phyloP scores from a whole-genome alignment of 1,140 invertebrate species.

The Apis florea region DNA sequence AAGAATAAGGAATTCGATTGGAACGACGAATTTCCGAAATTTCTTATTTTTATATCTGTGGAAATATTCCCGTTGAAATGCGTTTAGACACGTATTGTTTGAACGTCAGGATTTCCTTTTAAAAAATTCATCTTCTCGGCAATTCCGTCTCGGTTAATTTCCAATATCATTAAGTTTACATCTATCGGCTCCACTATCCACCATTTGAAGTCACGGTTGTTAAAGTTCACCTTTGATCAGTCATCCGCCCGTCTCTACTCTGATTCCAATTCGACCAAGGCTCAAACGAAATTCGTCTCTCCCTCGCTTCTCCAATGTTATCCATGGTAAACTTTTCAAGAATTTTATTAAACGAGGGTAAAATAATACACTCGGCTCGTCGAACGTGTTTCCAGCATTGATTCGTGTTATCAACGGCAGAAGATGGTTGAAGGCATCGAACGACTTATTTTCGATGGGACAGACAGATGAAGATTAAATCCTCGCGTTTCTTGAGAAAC shows the following conservation, averaged over 20 bases:
- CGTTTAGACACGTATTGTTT: too few relatives aligned
- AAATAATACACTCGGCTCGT: neutral
- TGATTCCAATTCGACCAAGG: neutral
- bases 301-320: neutral
- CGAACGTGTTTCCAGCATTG: neutral
- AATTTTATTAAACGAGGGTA: neutral
- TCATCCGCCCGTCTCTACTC: neutral
- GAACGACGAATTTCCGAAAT: too few relatives aligned
- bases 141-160: neutral
- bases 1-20: too few relatives aligned
- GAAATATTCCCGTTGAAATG: too few relatives aligned
- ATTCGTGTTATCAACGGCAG: neutral
- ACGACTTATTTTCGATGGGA: conserved; percentile 22
- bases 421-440: neutral
- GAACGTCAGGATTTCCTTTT: too few relatives aligned
- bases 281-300: too few relatives aligned
- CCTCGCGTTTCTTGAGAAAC: conserved; percentile 44
- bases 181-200: neutral
- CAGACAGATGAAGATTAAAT: conserved; percentile 69
- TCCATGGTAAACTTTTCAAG: conserved; percentile 11
- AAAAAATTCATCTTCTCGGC: neutral
- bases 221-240: conserved; percentile 5
- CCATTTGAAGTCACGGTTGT: neutral
- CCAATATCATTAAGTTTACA: neutral
- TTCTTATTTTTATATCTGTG: too few relatives aligned